These are phyloP conservation scores for Biston betularia DNA, from an alignment of 2,888 invertebrate species.

Conservation along the genomic window DNA sequence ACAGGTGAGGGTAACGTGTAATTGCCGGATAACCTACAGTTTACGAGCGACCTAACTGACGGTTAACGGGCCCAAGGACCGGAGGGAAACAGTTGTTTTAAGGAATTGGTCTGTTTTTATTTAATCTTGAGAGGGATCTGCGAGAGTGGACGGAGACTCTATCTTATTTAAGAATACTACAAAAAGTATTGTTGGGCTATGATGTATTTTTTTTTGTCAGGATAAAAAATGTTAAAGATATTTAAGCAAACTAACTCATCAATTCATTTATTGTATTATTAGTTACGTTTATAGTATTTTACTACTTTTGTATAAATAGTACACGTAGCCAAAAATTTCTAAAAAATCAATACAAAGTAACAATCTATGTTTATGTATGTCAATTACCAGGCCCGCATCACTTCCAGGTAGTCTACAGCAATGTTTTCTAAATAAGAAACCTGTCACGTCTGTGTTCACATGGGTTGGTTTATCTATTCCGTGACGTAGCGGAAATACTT, in stretches of 20 bases:
- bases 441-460: conserved; percentile 17
- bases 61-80: conserved; percentile 29
- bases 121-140: conserved; percentile 40
- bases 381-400: conserved; percentile 9
- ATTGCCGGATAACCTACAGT: conserved; percentile 41
- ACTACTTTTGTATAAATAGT: too few species aligned
- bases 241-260: too few species aligned
- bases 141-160: neutral
- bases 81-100: conserved; percentile 34
- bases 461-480: conserved; percentile 13
- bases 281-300: too few species aligned
- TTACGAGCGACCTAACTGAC: conserved; percentile 36
- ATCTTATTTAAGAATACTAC: neutral
- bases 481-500: conserved; percentile 19
- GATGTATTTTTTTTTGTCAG: too few species aligned
- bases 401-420: neutral
- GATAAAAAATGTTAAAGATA: too few species aligned
- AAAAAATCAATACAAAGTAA: too few species aligned
- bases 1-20: conserved; percentile 43
- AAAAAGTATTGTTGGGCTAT: neutral
- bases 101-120: conserved; percentile 43
- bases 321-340: too few species aligned
- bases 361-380: neutral
- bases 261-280: too few species aligned
- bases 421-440: conserved; percentile 20